Evolutionary conservation across 2,113 vertebrate species (phyloP).

Genomic region (Charadrius vociferus): DNA sequence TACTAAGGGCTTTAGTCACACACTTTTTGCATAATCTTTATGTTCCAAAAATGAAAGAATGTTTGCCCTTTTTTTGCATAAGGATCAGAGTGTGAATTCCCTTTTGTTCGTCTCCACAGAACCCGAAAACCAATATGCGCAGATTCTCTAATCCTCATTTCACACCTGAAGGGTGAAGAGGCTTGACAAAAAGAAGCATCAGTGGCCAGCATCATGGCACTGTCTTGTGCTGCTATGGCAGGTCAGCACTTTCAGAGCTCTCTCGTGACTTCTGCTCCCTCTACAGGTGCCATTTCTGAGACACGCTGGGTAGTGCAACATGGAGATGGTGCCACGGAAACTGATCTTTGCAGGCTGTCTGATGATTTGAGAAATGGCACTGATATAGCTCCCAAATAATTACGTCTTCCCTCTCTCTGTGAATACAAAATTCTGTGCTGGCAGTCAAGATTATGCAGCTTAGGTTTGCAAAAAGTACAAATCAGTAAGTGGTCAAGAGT

Average conservation of each 20-base stretch:
- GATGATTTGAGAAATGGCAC: not conserved
- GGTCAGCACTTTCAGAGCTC: not conserved
- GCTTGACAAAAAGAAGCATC: conserved; percentile 58
- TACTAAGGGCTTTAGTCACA: conserved; percentile 73
- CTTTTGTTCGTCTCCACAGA: conserved; percentile 78
- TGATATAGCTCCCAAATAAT: not conserved
- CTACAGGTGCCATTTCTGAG: conserved; percentile 16
- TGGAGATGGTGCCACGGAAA: not conserved
- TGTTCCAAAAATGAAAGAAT: conserved; percentile 74
- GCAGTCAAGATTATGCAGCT: not conserved
- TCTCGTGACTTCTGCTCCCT: conserved; percentile 13
- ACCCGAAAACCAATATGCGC: conserved; percentile 71
- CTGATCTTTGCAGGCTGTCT: not conserved
- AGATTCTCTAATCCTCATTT: conserved; percentile 78
- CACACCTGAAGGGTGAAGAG: conserved; percentile 72
- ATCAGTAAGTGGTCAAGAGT: not conserved
- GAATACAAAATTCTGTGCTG: not conserved
- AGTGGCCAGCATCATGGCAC: conserved; percentile 15
- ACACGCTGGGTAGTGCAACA: not conserved
- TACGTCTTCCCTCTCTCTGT: not conserved
- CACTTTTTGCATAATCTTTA: conserved; percentile 78
- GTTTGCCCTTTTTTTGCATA: conserved; percentile 60
- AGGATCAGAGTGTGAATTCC: conserved; percentile 71
- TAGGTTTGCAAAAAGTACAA: not conserved
- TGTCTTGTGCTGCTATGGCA: not conserved